Base-by-base conservation (phyloP, 2,888 invertebrate species). In the Diarsia rubi region DNA sequence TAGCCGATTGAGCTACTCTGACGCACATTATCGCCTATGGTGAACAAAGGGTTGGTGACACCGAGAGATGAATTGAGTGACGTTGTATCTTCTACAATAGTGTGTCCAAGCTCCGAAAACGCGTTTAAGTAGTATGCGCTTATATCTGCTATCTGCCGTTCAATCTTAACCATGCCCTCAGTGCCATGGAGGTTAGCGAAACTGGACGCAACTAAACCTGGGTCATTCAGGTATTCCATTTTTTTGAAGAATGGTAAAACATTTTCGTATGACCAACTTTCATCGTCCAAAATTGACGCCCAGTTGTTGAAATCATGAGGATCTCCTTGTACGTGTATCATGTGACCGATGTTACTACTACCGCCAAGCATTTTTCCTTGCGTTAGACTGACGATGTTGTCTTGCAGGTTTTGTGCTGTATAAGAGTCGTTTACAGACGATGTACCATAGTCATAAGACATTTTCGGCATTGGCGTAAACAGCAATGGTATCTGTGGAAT, bases 361-460 rank as follows among this genome's bases (percentile, higher is more conserved):
- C 94, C 94, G 4, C 94, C 94, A 0, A 93, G 77, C 88, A 92
- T 90, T 65, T 90, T 91, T 1, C 92, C 94, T 2, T 80, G 69
- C 0, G 92, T 91, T 8, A 91, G 45, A 9, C 82, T 82, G 0
- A 84, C 69, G 2, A 37, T 52, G 0, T 71, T 16, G 4, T 73
- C 66, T 9, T 82, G 66, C 19, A 86, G 64, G 65, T 87, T 86
- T 54, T 90, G 89, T 12, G 80, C 72, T 16, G 91, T 74, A 45
- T 85, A 85, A 0, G 47, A 19, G 54, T 92, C 91, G 45, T 90
- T 82, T 12, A 80, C 81, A 1, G 91, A 83, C 0, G 79, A 84
- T 42, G 88, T 84, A 44, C 90, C 88, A 81, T 86, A 91, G 72
- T 93, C 93, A 42, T 75, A 73, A 3, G 31, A 14, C 0, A 88